Evolutionary conservation across 2,797 vertebrate species (phyloP), one percentile per base, ranked within the genome.

Genomic region (Chiloscyllium punctatum): DNA sequence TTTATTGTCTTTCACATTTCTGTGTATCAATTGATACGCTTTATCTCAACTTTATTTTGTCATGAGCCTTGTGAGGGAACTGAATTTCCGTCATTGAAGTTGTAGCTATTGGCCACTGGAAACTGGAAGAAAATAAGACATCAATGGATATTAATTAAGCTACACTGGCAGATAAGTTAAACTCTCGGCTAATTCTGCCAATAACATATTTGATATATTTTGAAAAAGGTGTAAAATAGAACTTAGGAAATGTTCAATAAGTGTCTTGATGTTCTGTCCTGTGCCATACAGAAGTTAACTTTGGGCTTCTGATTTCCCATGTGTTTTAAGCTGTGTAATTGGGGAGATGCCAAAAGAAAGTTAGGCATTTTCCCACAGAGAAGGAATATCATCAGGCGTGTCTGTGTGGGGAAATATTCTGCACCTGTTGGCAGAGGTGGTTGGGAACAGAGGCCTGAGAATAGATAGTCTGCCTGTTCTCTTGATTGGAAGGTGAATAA

Each of bases 21-120:
- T 48, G 42, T 84, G 18, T 23, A 84, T 25, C 84, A 48, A 1
- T 84, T 84, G 82, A 84, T 42, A 42, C 69, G 62, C 23, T 69
- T 92, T 37, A 92, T 69, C 13, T 92, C 23, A 92, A 68, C 42
- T 68, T 92, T 92, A 18, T 92, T 92, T 68, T 69, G 90, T 92
- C 90, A 42, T 3, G n/a, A 18, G 62, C 66, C 16, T 3, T 37
- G 9, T 92, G 62, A 42, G 21, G 21, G n/a, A 69, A 25, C 21
- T 92, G 66, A 42, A 66, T n/a, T 91, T 6, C 62, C 15, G 25
- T 48, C 21, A 25, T 21, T 37, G 4, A 13, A 42, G n/a, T 68
- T 37, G 66, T 11, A 62, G 57, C 57, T 62, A 62, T 37, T 68
- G n/a, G 33, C 8, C 66, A 68, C n/a, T 15, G 23, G 66, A 92